phyloP scores from a whole-genome alignment of 2,797 vertebrate genomes.

The Crocidura indochinensis region DNA sequence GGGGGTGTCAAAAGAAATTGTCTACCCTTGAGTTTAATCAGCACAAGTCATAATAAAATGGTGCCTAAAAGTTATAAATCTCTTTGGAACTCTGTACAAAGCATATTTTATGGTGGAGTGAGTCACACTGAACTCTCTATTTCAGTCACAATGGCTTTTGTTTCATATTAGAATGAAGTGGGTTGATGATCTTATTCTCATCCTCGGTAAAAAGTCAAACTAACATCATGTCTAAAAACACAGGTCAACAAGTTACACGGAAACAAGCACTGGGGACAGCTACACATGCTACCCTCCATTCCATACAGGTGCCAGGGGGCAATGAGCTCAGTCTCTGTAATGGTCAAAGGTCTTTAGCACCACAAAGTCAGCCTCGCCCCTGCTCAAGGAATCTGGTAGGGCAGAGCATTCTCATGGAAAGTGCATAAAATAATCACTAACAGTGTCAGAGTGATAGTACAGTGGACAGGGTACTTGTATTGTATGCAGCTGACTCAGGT shows the following conservation, averaged over 20 bases:
- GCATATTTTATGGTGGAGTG: constrained; percentile 74
- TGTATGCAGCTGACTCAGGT: not conserved
- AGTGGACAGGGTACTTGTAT: not conserved
- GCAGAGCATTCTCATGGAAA: not conserved
- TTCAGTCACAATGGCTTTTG: constrained; percentile 85
- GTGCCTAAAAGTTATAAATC: constrained; percentile 67
- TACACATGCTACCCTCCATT: rapidly evolving
- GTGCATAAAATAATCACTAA: not conserved
- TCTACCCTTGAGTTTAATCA: constrained; percentile 11
- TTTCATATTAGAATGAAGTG: constrained; percentile 80
- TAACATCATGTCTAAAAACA: constrained; percentile 68
- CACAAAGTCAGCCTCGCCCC: not conserved
- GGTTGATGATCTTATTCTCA: constrained; percentile 78
- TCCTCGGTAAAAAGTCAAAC: constrained; percentile 67
- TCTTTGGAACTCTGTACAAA: constrained; percentile 71
- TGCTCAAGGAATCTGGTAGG: rapidly evolving
- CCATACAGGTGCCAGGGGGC: not conserved
- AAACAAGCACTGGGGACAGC: not conserved
- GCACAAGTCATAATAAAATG: constrained; percentile 62
- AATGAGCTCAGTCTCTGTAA: not conserved
- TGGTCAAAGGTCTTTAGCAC: not conserved
- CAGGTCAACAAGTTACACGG: constrained; percentile 15
- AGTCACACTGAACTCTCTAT: constrained; percentile 82
- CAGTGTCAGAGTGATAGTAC: not conserved
- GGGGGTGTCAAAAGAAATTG: not conserved